Conservation (phyloP, 1,140 invertebrate genomes). For the Apis dorsata region DNA sequence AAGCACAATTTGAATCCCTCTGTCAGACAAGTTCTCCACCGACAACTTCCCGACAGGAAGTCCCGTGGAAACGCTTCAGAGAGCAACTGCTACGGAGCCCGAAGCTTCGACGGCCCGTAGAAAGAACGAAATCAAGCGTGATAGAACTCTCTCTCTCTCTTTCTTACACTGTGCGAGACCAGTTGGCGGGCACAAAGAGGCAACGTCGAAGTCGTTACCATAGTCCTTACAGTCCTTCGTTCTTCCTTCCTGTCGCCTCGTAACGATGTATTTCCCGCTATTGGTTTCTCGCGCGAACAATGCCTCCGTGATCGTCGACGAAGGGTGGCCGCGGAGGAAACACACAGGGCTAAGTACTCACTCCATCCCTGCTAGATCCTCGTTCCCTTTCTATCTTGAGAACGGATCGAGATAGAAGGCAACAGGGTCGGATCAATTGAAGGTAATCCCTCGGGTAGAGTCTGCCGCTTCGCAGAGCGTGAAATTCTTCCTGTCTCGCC, state of each 20-base stretch:
- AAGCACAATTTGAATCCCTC: not conserved
- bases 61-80: not conserved
- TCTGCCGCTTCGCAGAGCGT: slow-evolving; percentile 75
- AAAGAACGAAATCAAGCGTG: slow-evolving; percentile 62
- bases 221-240: slow-evolving; percentile 61
- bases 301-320: slow-evolving; percentile 55
- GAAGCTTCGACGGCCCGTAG: slow-evolving; percentile 9
- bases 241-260: slow-evolving; percentile 67
- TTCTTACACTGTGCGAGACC: not conserved
- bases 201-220: slow-evolving; percentile 52
- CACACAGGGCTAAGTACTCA: slow-evolving; percentile 31
- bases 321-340: slow-evolving; percentile 48
- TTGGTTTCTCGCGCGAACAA: slow-evolving; percentile 75
- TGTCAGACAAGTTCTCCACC: not conserved
- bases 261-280: slow-evolving; percentile 77
- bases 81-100: slow-evolving; percentile 5
- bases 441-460: slow-evolving; percentile 78
- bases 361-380: slow-evolving; percentile 14
- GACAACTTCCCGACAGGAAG: slow-evolving; percentile 8
- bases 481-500: slow-evolving; percentile 76
- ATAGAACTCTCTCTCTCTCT: slow-evolving; percentile 36
- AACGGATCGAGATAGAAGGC: slow-evolving; percentile 61
- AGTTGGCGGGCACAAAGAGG: slow-evolving; percentile 48
- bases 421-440: slow-evolving; percentile 76
- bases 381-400: slow-evolving; percentile 25